These are phyloP conservation scores for Antheraea assamensis DNA, from an alignment of 2,888 invertebrate genomes.

Conservation along the genomic window DNA sequence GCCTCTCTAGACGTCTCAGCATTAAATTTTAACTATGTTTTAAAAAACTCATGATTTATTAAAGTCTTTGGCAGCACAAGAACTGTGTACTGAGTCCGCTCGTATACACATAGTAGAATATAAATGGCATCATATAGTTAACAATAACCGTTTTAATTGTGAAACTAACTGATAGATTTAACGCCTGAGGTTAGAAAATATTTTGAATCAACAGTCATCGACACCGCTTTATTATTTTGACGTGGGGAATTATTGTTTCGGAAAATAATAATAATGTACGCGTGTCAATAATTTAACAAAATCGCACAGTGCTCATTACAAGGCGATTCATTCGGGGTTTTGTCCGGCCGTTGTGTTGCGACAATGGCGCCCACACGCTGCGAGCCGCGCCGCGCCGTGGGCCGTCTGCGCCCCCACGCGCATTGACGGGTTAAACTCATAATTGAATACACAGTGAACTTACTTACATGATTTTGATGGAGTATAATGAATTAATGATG, in stretches of 20 bases:
- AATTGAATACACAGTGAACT: slow-evolving; percentile 8
- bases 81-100: no score
- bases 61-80: no score
- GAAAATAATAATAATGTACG: slow-evolving; percentile 43
- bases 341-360: slow-evolving; percentile 30
- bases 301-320: slow-evolving; percentile 56
- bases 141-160: background rate
- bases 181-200: background rate
- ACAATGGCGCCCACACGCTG: slow-evolving; percentile 54
- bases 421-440: slow-evolving; percentile 39
- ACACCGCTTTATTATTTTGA: background rate
- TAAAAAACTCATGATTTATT: no score
- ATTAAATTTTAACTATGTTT: no score
- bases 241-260: background rate
- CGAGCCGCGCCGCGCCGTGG: slow-evolving; percentile 58
- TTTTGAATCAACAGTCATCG: background rate
- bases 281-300: slow-evolving; percentile 50
- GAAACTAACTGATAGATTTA: slow-evolving; percentile 46
- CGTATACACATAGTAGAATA: background rate
- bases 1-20: no score
- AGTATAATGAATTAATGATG: slow-evolving; percentile 18
- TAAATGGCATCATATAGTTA: background rate
- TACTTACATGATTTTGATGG: slow-evolving; percentile 9
- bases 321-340: slow-evolving; percentile 58
- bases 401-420: slow-evolving; percentile 52